These are phyloP conservation scores for Trachelus iudaicus DNA, from an alignment of 2,888 invertebrate genomes.

Conservation along the genomic window DNA sequence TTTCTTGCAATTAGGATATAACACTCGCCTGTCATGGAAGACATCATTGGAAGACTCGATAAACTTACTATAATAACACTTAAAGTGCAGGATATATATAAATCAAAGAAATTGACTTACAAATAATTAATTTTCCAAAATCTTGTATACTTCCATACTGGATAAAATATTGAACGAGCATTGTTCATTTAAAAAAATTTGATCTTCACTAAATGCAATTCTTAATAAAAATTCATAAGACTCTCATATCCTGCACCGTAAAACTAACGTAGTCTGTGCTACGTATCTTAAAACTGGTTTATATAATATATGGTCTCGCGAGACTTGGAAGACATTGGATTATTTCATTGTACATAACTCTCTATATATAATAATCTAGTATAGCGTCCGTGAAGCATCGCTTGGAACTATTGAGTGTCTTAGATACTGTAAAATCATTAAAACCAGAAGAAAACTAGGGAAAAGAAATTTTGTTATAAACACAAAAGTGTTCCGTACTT, in stretches of 20 bases:
- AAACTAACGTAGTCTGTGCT: not conserved
- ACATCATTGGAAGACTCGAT: conserved; percentile 57
- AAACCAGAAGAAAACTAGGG: not conserved
- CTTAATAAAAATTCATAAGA: not conserved
- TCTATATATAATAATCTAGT: conserved; percentile 15
- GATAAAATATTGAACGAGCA: not conserved
- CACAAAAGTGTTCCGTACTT: not conserved
- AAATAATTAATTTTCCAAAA: not conserved
- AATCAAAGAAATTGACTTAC: not conserved
- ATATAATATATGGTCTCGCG: not conserved
- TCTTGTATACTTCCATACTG: not conserved
- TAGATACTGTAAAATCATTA: not conserved
- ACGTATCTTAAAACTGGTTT: not conserved
- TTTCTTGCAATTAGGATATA: not conserved
- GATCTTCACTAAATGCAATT: not conserved
- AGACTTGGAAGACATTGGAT: conserved; percentile 38
- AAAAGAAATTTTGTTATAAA: not conserved
- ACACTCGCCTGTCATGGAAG: conserved; percentile 39
- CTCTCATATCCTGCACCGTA: not conserved
- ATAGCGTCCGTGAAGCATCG: not conserved
- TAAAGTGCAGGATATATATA: conserved; percentile 11
- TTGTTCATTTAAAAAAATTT: not conserved
- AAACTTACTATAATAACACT: conserved; percentile 22
- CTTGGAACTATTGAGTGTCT: not conserved
- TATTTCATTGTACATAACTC: conserved; percentile 20